phyloP scores from a whole-genome alignment of 2,797 vertebrate genomes.

The Helarctos malayanus region DNA sequence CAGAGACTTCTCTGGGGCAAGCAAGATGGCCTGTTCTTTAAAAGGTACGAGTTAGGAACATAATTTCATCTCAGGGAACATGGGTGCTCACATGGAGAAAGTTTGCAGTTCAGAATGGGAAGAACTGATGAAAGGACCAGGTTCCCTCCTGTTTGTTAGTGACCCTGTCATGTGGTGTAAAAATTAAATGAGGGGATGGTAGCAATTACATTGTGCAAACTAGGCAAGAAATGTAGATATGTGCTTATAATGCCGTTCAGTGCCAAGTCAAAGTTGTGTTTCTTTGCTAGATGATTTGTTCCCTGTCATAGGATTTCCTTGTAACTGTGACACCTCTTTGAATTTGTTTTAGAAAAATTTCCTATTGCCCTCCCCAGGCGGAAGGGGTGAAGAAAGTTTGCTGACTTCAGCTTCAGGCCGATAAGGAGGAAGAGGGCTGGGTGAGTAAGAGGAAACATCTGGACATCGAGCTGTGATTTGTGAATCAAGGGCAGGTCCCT shows the following conservation, averaged over 20 bases:
- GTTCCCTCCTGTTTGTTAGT: too few relatives aligned
- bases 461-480: not conserved
- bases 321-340: not conserved
- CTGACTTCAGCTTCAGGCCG: not conserved
- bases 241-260: not conserved
- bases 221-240: not conserved
- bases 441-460: constrained; percentile 69
- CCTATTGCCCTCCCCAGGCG: not conserved
- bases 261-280: constrained; percentile 16
- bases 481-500: not conserved
- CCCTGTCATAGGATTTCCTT: constrained; percentile 62
- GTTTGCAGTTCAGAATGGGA: not conserved
- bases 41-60: not conserved
- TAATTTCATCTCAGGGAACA: not conserved
- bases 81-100: not conserved
- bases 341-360: not conserved
- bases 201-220: not conserved
- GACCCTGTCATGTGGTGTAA: fast-evolving
- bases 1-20: not conserved
- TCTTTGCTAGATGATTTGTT: constrained; percentile 29
- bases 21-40: not conserved
- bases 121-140: not conserved
- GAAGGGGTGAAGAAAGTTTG: not conserved
- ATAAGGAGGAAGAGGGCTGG: not conserved
- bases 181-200: not conserved